These are phyloP conservation scores for Helostoma temminkii DNA, from an alignment of 2,797 vertebrate genomes.

Conservation along the genomic window DNA sequence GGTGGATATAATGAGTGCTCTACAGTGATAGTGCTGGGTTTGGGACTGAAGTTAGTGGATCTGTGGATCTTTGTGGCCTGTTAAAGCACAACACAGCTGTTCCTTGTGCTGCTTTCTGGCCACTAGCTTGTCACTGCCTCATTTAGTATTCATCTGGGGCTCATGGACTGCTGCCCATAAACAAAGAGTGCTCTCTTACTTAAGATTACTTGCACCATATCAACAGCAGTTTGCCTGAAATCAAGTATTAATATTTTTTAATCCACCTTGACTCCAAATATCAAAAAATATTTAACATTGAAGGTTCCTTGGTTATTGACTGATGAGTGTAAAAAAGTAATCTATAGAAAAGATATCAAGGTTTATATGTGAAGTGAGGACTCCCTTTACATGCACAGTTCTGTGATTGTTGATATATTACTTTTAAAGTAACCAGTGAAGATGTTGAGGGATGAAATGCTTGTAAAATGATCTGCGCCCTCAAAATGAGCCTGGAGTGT, in stretches of 20 bases:
- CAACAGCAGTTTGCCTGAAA: conserved; percentile 25
- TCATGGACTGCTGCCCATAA: conserved; percentile 49
- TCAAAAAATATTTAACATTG: conserved; percentile 12
- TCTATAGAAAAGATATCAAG: conserved; percentile 12
- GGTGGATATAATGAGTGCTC: conserved; percentile 48
- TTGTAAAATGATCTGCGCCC: conserved; percentile 40
- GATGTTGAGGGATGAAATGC: conserved; percentile 43
- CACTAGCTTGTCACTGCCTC: conserved; percentile 47
- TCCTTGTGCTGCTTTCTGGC: conserved; percentile 59
- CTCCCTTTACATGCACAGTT: conserved; percentile 30
- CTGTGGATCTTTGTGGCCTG: conserved; percentile 39
- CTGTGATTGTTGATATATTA: conserved; percentile 31
- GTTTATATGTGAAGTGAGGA: conserved; percentile 7
- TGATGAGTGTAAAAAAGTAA: conserved; percentile 19
- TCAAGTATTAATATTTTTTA: conserved; percentile 26
- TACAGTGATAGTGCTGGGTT: conserved; percentile 28
- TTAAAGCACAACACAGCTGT: conserved; percentile 61
- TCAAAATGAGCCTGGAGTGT: conserved; percentile 13
- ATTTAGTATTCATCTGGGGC: conserved; percentile 67
- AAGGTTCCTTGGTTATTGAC: conserved; percentile 3
- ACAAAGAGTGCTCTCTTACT: conserved; percentile 38
- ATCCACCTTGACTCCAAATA: conserved; percentile 4
- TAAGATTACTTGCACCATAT: conserved; percentile 26
- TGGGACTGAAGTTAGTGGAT: conserved; percentile 36
- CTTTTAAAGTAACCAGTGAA: conserved; percentile 26